Conservation (phyloP, 2,113 vertebrate species). For the Butorides virescens region DNA sequence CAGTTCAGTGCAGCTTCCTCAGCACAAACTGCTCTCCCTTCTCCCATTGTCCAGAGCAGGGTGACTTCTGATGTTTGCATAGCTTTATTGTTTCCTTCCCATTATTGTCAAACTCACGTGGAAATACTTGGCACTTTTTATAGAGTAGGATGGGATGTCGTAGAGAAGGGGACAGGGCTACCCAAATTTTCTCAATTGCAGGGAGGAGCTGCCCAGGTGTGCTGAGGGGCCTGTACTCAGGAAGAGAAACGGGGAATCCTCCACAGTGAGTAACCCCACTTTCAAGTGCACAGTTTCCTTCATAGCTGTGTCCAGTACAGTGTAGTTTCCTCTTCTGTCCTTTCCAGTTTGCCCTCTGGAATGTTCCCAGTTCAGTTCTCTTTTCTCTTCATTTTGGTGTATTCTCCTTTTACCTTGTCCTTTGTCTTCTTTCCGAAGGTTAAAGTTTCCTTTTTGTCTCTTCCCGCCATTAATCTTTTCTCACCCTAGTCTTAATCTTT, state of each 20-base stretch:
- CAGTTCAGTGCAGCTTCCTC: constrained; percentile 53
- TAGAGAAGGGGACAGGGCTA: constrained; percentile 80
- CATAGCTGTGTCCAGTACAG: constrained; percentile 59
- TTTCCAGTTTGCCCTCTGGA: constrained; percentile 61
- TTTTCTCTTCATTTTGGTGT: not conserved
- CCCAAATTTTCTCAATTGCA: constrained; percentile 78
- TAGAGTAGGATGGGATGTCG: constrained; percentile 73
- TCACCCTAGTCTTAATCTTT: constrained; percentile 16
- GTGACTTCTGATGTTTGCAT: constrained; percentile 46
- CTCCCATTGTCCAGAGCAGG: constrained; percentile 46
- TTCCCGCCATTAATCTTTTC: not conserved
- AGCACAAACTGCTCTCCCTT: constrained; percentile 33
- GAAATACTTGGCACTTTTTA: constrained; percentile 66
- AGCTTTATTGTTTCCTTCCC: constrained; percentile 58
- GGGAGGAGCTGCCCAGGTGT: constrained; percentile 78
- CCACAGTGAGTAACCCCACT: constrained; percentile 77
- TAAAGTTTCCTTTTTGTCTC: constrained; percentile 24
- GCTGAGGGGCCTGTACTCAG: constrained; percentile 77
- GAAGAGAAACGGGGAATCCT: constrained; percentile 80
- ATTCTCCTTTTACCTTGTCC: not conserved
- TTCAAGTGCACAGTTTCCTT: constrained; percentile 70
- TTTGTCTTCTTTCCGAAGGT: constrained; percentile 11
- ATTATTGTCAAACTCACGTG: constrained; percentile 35
- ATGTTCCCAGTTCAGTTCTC: constrained; percentile 62
- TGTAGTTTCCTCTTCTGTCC: constrained; percentile 57